phyloP scores from a whole-genome alignment of 53 echinoderm and acorn worm genomes.

The Antedon mediterranea region DNA sequence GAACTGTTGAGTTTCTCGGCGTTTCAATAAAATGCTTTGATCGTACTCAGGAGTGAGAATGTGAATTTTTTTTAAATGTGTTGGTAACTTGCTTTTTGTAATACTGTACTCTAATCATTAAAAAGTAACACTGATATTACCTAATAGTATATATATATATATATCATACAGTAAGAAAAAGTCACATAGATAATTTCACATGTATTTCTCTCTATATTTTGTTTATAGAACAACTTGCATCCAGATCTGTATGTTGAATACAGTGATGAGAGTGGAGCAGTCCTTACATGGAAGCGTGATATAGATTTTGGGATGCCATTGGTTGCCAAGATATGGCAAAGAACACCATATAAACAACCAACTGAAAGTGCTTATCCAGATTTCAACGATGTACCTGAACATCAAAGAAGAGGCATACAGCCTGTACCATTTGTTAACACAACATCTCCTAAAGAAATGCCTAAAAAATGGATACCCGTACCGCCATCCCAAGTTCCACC shows the following conservation, averaged over 20 bases:
- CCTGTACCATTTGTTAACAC: too few species aligned
- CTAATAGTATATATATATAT: neutral
- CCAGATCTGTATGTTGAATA: conserved; percentile 13
- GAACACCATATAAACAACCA: conserved; percentile 16
- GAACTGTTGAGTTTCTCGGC: too few species aligned
- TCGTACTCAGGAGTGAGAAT: too few species aligned
- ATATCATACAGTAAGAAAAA: neutral
- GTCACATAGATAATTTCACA: neutral
- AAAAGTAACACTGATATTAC: neutral
- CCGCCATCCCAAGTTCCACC: neutral
- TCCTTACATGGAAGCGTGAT: neutral
- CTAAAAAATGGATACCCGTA: neutral
- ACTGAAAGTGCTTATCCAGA: conserved; percentile 15
- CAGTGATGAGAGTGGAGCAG: neutral
- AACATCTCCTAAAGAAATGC: neutral
- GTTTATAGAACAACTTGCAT: conserved; percentile 20
- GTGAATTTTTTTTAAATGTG: too few species aligned
- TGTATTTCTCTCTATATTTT: neutral
- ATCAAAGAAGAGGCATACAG: neutral
- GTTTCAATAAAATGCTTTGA: too few species aligned
- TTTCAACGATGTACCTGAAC: neutral
- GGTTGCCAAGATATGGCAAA: conserved; percentile 36
- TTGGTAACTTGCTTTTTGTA: too few species aligned
- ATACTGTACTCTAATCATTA: neutral
- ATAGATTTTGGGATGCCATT: conserved; percentile 21